Conservation (phyloP, 64 coral and sea anemone species). For the Catalaphyllia jardinei region DNA sequence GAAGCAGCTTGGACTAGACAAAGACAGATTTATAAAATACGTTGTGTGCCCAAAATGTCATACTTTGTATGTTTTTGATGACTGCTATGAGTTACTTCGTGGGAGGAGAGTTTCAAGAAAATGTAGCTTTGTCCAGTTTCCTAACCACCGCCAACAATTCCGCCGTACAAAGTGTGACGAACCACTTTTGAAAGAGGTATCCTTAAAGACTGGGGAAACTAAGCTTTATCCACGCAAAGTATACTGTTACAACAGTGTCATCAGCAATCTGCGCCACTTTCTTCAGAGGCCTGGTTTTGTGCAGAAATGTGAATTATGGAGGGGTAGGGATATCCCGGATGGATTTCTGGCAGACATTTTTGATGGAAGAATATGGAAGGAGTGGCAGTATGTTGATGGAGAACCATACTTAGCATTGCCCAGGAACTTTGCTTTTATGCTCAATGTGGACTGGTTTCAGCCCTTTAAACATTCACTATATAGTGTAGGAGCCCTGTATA, state of each 20-base stretch:
- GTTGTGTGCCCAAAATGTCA: slow-evolving; percentile 64
- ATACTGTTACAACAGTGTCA: too few species aligned
- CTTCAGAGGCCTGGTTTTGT: slow-evolving; percentile 47
- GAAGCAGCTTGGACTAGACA: slow-evolving; percentile 27
- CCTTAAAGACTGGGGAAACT: too few species aligned
- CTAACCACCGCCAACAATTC: neutral
- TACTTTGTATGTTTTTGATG: slow-evolving; percentile 59
- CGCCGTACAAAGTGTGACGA: too few species aligned
- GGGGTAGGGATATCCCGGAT: slow-evolving; percentile 4
- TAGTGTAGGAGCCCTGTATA: slow-evolving; percentile 40
- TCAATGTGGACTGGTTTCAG: slow-evolving; percentile 49
- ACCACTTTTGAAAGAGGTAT: too few species aligned
- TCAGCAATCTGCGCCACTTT: neutral
- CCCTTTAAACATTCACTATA: slow-evolving; percentile 5
- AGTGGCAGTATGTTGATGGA: slow-evolving; percentile 53
- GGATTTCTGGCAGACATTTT: slow-evolving; percentile 33
- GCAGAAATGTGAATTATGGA: slow-evolving; percentile 56
- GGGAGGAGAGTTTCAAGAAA: slow-evolving; percentile 11
- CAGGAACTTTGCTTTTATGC: slow-evolving; percentile 35
- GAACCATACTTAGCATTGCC: slow-evolving; percentile 39
- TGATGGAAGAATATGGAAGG: slow-evolving; percentile 55
- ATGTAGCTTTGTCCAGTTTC: slow-evolving; percentile 23
- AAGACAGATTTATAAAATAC: slow-evolving; percentile 65
- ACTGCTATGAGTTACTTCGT: slow-evolving; percentile 23
- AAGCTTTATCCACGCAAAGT: too few species aligned